Evolutionary conservation across 2,797 vertebrate genomes (phyloP), one percentile per base, ranked within the genome.

Genomic region (Centroberyx gerrardi): DNA sequence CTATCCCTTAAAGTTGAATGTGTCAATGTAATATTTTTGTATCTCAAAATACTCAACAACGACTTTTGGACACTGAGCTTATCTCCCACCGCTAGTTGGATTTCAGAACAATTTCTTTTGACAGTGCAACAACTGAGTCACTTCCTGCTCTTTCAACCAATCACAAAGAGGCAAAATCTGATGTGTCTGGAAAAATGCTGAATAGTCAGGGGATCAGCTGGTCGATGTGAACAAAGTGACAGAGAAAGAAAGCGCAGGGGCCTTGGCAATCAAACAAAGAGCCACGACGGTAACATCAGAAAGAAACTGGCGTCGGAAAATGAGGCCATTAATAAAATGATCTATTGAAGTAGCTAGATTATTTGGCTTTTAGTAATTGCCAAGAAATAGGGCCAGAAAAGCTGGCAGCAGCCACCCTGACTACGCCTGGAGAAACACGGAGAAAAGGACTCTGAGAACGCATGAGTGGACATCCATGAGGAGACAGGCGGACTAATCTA

Each of bases 361-460:
- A 62, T 74, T 61, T 64, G 56, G 48, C 27, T 67, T 68, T 74
- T 76, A 68, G 60, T 27, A 76, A 71, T 62, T 62, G 54, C 46
- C 15, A 42, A 40, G 58, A 27, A 74, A 59, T 14, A 29, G 14
- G 28, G 38, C 56, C 29, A 44, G 18, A 59, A 52, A 80, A 67
- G 46, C 42, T 58, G 44, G 53, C 44, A 65, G 69, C 55, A 66
- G 22, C 33, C 29, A 61, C 18, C 62, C 17, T 76, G 46, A 74
- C 48, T 60, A 77, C 73, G 62, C 60, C 27, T 28, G 64, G 29
- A 73, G 52, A 75, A 80, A 22, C 33, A 14, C 56, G 5, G 48
- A 36, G 42, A 61, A 52, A 53, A 22, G 68, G 13, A 55, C 65
- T 42, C 27, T 3, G 13, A 48, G 61, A 17, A 76, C 63, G 33